Evolutionary conservation across 2,888 invertebrate species (phyloP).

Genomic region (Dryococelus australis): DNA sequence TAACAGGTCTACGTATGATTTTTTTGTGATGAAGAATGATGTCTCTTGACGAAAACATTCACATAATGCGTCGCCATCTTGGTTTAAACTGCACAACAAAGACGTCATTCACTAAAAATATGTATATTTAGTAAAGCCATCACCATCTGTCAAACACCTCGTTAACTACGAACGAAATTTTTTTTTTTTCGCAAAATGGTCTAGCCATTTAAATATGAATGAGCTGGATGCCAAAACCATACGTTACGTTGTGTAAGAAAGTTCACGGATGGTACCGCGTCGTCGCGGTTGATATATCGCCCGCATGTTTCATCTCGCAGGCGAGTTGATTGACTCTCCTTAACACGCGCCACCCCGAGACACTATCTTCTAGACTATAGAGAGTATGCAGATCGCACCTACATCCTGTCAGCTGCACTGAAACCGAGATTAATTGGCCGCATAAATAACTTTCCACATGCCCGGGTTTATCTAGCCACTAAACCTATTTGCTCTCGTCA

Average conservation of each 20-base stretch:
- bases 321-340: neutral
- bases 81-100: too few species aligned
- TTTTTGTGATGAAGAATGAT: too few species aligned
- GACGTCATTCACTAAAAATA: too few species aligned
- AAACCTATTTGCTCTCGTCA: neutral
- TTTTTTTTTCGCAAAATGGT: too few species aligned
- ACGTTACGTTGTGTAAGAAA: neutral
- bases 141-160: too few species aligned
- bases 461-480: neutral
- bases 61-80: too few species aligned
- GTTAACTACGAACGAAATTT: too few species aligned
- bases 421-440: neutral
- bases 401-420: neutral
- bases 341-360: neutral
- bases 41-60: too few species aligned
- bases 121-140: too few species aligned
- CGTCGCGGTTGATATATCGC: neutral
- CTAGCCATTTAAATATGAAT: too few species aligned
- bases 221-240: neutral
- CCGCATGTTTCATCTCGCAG: neutral
- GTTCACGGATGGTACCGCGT: neutral
- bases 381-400: neutral
- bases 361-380: neutral
- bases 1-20: too few species aligned
- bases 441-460: neutral